Base-by-base conservation (phyloP, 2,797 vertebrate genomes). In the Argentina silus region DNA sequence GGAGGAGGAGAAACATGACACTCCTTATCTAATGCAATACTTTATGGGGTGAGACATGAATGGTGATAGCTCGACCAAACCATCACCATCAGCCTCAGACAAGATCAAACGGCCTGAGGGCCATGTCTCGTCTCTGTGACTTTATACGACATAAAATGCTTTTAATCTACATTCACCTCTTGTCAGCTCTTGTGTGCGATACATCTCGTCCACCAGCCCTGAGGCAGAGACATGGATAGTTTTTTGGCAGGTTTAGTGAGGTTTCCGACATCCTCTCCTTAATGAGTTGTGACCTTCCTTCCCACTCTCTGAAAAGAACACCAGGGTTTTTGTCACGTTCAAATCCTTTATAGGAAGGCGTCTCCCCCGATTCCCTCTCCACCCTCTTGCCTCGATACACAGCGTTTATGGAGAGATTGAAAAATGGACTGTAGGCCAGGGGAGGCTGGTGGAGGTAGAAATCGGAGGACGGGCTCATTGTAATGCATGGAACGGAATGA, bases 251-350 rank as follows among this genome's bases (percentile, higher is more conserved):
- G 65, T 83, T 77, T 72, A 55, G 50, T 55, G 50, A 81, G 14
- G 65, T 60, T 63, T 81, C 43, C 8, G 56, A 62, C 60, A 67
- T 67, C 14, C 66, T 65, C 73, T 15, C 36, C 60, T 69, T 59
- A 70, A 80, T 81, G 55, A 75, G 70, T 73, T 55, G 50, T 67
- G 78, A 74, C 81, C 73, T 83, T 82, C 69, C 80, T 81, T 83
- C 70, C 56, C 53, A 73, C 27, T 36, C 27, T 36, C 27, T 36
- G 62, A 7, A 69, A 69, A 70, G 65, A 76, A 76, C 70, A 44
- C 48, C 12, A 48, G n/a, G 1, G 60, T 59, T 80, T 21, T 66
- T 14, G 80, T 88, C 74, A 74, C 14, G 19, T 78, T 79, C 63
- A 77, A 75, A 57, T 75, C 66, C 61, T 17, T 77, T 86, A 82